Evolutionary conservation across 2,797 vertebrate species (phyloP), one percentile per base, ranked within the genome.

Genomic region (Gorsachius magnificus): DNA sequence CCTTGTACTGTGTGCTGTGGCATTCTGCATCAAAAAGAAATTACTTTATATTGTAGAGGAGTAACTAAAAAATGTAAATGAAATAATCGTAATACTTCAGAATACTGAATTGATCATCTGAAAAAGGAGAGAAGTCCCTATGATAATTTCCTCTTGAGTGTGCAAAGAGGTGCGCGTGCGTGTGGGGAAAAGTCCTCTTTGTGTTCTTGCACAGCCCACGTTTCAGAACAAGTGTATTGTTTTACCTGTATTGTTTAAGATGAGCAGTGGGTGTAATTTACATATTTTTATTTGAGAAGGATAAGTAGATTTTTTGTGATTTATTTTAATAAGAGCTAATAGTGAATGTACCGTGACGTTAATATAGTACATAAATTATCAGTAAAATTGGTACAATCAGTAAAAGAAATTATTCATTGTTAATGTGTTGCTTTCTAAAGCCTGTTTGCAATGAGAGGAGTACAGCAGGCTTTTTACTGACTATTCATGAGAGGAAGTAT

Each of bases 221-320:
- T 76, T 90, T 95, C 79, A 82, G 68, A 63, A 81, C 68, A 92
- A 64, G 29, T 29, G 48, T 68, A 66, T 85, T 96, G 91, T 93
- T 96, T 92, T 90, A 92, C 68, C 58, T 83, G 79, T 28, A 69
- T 94, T 95, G 77, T 81, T 89, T 65, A 76, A 89, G 60, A 75
- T 81, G 86, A 96, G 83, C 36, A 38, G 33, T 83, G 81, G 75
- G 41, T 74, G 69, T 82, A 82, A 95, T 91, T 94, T 87, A 78
- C 68, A 76, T 91, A 65, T 81, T 83, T 95, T 89, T 93, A 77
- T 95, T 92, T 63, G 46, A 87, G 79, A 76, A 63, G 58, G 48
- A 25, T 81, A 91, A 91, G 65, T 92, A 86, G 83, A 57, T 7
- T 76, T 95, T 82, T 78, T 93, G 53, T 95, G 51, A 54, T 82